Evolutionary conservation across 2,888 invertebrate genomes (phyloP), one percentile per base, ranked within the genome.

Genomic region (Erpobdella octoculata): DNA sequence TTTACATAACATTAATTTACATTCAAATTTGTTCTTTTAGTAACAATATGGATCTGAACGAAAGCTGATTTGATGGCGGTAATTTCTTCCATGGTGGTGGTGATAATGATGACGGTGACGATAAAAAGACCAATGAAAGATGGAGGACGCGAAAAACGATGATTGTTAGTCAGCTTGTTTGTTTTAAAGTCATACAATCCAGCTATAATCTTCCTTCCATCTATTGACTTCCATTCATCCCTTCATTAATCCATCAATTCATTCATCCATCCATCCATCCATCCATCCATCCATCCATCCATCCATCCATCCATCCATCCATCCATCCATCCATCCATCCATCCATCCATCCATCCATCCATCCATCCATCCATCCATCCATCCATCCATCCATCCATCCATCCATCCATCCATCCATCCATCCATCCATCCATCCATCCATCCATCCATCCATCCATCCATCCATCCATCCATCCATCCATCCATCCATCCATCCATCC

Each of bases 251-350:
- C 41, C 41, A 41, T 41, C n/a, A n/a, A n/a, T n/a, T n/a, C 48
- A 48, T 48, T 12, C 48, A 48, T 48, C 48, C 48, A 48, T 48
- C 48, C 48, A 48, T 48, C 48, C 4, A 48, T 48, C 48, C 48
- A 48, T 48, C 48, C 48, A 48, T 48, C 48, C 48, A 53, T 53
- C 53, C 53, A 53, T 53, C 53, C 53, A 12, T 53, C 53, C 53
- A 12, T 53, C 53, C 53, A 53, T 53, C 18, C 53, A 53, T 53
- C 18, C 53, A 53, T 53, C 53, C 53, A 53, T 53, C 6, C 53
- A 53, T 53, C 53, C 18, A 53, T 53, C 53, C 53, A 53, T 6
- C 53, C 53, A 53, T 53, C 53, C 53, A 53, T 6, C 53, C 53
- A 53, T 53, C 53, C n/a, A 53, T 3, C 53, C 18, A 53, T 53